Evolutionary conservation across 2,797 vertebrate species (phyloP).

Genomic region (Sebastes reedi): DNA sequence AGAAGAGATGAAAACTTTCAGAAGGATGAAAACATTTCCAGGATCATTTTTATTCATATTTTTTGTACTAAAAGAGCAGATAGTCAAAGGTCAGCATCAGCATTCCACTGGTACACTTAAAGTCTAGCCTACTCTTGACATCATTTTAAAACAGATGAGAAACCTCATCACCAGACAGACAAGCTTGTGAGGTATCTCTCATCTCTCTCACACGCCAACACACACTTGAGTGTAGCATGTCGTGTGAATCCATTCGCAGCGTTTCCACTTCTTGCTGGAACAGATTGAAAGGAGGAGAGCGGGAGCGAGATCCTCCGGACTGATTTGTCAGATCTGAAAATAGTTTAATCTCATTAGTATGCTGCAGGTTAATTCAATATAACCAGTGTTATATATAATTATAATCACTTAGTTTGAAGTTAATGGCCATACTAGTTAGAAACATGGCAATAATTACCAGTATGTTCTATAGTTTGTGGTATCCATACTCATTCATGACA

Average conservation of each 20-base stretch:
- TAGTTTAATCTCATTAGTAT: conserved; percentile 31
- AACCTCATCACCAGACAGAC: conserved; percentile 65
- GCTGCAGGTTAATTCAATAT: conserved; percentile 22
- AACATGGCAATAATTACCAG: conserved; percentile 33
- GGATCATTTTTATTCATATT: conserved; percentile 35
- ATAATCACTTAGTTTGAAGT: conserved; percentile 18
- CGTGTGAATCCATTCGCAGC: conserved; percentile 1
- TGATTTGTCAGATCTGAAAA: conserved; percentile 46
- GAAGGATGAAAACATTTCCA: conserved; percentile 36
- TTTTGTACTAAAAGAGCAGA: conserved; percentile 56
- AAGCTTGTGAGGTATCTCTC: conserved; percentile 69
- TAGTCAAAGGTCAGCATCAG: conserved; percentile 54
- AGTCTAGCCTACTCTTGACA: conserved; percentile 74
- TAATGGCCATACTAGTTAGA: conserved; percentile 48
- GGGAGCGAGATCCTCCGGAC: conserved; percentile 6
- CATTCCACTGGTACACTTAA: conserved; percentile 52
- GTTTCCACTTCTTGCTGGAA: conserved; percentile 27
- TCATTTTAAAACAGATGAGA: conserved; percentile 78
- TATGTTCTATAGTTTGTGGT: conserved; percentile 6
- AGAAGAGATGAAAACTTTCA: conserved; percentile 49
- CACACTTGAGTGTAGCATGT: conserved; percentile 20
- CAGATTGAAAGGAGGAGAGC: conserved; percentile 26
- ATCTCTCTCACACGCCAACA: conserved; percentile 33
- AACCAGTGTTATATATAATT: conserved; percentile 33
- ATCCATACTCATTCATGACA: conserved; percentile 47